Evolutionary conservation across 2,888 invertebrate genomes (phyloP).

Genomic region (Ectobius pallidus): DNA sequence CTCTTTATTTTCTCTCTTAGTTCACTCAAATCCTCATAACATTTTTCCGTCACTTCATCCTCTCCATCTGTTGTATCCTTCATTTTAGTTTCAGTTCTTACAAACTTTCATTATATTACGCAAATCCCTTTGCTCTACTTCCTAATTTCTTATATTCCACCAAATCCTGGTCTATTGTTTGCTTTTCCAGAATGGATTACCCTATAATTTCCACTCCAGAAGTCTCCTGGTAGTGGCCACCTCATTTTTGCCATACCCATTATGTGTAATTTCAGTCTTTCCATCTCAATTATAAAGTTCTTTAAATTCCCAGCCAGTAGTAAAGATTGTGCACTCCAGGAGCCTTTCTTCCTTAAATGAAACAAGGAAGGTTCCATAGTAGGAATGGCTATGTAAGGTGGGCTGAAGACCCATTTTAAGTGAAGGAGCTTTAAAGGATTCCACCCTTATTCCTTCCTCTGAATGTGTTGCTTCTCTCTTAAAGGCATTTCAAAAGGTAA

Average conservation of each 20-base stretch:
- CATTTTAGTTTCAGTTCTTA: background rate
- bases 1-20: too few relatives aligned
- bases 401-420: too few relatives aligned
- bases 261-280: background rate
- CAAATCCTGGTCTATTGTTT: background rate
- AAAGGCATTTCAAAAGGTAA: too few relatives aligned
- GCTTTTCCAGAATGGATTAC: background rate
- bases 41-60: too few relatives aligned
- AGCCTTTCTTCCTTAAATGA: too few relatives aligned
- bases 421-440: too few relatives aligned
- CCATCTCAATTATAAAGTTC: background rate
- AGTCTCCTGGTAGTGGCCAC: background rate
- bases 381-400: too few relatives aligned
- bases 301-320: background rate
- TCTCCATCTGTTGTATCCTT: background rate
- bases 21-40: too few relatives aligned
- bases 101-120: background rate
- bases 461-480: too few relatives aligned
- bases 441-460: too few relatives aligned
- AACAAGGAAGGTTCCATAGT: too few relatives aligned
- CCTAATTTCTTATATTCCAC: background rate
- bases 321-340: too few relatives aligned
- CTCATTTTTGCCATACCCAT: background rate
- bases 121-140: background rate
- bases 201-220: constrained; percentile 12